Base-by-base conservation (phyloP, 2,797 vertebrate species). In the Threskiornis aethiopicus region DNA sequence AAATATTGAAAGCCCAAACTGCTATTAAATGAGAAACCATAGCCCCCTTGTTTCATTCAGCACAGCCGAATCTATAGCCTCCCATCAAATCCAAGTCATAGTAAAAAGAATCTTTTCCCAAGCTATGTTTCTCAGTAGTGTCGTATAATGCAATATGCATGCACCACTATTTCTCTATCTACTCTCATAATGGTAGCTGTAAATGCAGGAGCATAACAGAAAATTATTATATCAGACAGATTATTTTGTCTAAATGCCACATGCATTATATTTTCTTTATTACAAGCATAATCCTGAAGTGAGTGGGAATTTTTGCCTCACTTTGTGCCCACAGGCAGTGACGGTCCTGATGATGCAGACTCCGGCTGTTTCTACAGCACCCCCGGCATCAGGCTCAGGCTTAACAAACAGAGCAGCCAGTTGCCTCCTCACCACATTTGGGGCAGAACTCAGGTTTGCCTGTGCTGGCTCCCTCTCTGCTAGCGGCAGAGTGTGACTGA, bases 121-220 rank as follows among this genome's bases (percentile, higher is more conserved):
- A 55, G 11, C 8, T 31, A 12, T 17, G 5, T 41, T n/a, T 55
- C 16, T 73, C 25, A 17, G 16, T 33, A 51, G 22, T 19, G 10
- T 49, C 5, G 2, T 10, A 6, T 37, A 67, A 54, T 0, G 0
- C 7, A 26, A 16, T 62, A 51, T 1, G 8, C 5, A 10, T 24
- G n/a, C 3, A 2, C 19, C 28, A 39, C 6, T 84, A 17, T 35
- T 64, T 69, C 29, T 86, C 47, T 65, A n/a, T 29, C 13, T 42
- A 5, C 9, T 77, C 13, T 72, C 2, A 21, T 46, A 78, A 61
- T 46, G 25, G 31, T 44, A 86, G 31, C 20, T 41, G 33, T 31
- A 55, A 28, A 46, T 39, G 9, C 7, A 83, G 42, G 16, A 66
- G 8, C 7, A 11, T 39, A 83, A 87, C 29, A 33, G 11, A 84